These are phyloP conservation scores for Lates calcarifer DNA, from an alignment of 2,113 vertebrate species.

Conservation along the genomic window DNA sequence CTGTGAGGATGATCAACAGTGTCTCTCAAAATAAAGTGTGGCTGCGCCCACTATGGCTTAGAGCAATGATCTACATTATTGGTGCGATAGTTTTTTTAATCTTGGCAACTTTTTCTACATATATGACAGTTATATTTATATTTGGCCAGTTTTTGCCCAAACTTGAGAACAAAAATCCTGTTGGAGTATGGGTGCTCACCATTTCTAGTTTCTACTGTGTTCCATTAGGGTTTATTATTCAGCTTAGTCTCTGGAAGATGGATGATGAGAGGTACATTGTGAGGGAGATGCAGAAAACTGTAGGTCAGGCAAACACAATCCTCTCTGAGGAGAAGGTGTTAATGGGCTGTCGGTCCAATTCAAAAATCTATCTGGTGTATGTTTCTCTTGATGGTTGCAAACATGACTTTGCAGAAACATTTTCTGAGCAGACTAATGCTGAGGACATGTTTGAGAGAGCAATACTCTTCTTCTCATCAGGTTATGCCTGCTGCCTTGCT, in stretches of 20 bases:
- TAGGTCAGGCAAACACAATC: slow-evolving; percentile 67
- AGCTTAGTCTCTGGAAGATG: neutral
- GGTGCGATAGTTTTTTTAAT: neutral
- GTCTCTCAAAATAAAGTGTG: slow-evolving; percentile 52
- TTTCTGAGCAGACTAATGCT: slow-evolving; percentile 26
- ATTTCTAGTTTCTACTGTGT: neutral
- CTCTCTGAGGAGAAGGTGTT: slow-evolving; percentile 67
- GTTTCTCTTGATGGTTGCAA: slow-evolving; percentile 64
- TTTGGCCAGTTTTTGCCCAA: no score
- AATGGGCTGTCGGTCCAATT: slow-evolving; percentile 59
- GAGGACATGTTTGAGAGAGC: slow-evolving; percentile 65
- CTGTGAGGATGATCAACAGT: slow-evolving; percentile 66
- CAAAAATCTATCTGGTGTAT: slow-evolving; percentile 71
- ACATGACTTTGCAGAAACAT: slow-evolving; percentile 54
- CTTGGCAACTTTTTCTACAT: fast-evolving
- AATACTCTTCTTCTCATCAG: slow-evolving; percentile 69
- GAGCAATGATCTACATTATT: neutral
- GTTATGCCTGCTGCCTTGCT: slow-evolving; percentile 73
- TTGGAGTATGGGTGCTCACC: fast-evolving
- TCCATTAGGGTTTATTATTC: neutral
- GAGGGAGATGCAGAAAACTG: slow-evolving; percentile 48
- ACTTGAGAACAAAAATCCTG: neutral
- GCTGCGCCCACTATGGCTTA: slow-evolving; percentile 29
- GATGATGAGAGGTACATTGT: slow-evolving; percentile 41
- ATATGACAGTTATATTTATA: no score